Conservation (phyloP, 2,797 vertebrate genomes). For the Parauchenoglanis ngamensis region DNA sequence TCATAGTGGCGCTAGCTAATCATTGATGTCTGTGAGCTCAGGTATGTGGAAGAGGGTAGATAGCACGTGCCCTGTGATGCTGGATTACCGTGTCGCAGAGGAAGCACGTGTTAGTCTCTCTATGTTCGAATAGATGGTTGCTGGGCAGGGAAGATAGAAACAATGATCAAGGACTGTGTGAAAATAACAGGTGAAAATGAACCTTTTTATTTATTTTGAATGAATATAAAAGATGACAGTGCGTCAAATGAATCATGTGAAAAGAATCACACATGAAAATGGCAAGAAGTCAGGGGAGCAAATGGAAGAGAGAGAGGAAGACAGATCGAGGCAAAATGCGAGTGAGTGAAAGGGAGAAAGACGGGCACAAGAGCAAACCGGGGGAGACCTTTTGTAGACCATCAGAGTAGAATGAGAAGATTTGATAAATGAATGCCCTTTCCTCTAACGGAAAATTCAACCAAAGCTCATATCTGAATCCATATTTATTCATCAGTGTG, state of each 20-base stretch:
- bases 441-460: slow-evolving; percentile 2
- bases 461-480: slow-evolving; percentile 16
- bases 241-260: not conserved
- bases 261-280: not conserved
- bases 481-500: slow-evolving; percentile 26
- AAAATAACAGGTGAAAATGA: not conserved
- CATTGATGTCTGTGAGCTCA: not conserved
- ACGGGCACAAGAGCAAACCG: not conserved
- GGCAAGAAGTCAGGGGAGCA: not conserved
- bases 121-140: not conserved
- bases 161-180: not conserved
- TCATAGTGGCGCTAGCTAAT: not conserved
- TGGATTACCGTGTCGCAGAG: not conserved
- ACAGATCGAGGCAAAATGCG: not conserved
- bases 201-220: not conserved
- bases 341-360: not conserved
- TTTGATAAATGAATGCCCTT: slow-evolving; percentile 26
- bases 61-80: not conserved
- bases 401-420: not conserved
- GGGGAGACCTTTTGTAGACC: not conserved
- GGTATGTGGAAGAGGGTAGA: not conserved
- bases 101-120: not conserved
- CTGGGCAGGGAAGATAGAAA: not conserved
- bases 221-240: not conserved
- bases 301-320: not conserved